phyloP scores from a whole-genome alignment of 2,888 invertebrate species.

The Chrysotoxum bicinctum region DNA sequence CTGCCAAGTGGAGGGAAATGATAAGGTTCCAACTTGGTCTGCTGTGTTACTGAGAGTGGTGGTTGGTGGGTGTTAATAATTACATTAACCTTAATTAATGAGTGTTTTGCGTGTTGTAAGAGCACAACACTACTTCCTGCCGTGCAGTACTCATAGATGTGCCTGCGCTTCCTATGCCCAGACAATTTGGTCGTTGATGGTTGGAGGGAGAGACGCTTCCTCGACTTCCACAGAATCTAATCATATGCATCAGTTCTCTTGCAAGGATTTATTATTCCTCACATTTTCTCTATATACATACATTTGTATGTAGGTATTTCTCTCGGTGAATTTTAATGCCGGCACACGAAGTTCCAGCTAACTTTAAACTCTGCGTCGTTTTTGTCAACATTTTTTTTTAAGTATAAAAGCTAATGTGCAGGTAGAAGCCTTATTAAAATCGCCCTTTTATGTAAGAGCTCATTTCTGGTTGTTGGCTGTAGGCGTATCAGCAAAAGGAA shows the following conservation, averaged over 20 bases:
- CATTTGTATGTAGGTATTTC: slow-evolving; percentile 5
- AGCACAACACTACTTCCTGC: slow-evolving; percentile 58
- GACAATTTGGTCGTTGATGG: slow-evolving; percentile 16
- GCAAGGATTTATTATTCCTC: slow-evolving; percentile 66
- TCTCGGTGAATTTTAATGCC: slow-evolving; percentile 57
- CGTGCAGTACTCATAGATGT: not conserved
- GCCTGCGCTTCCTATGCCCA: slow-evolving; percentile 26
- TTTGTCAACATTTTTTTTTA: slow-evolving; percentile 3
- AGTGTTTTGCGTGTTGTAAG: slow-evolving; percentile 70
- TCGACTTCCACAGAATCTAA: slow-evolving; percentile 45
- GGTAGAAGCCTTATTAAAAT: slow-evolving; percentile 57
- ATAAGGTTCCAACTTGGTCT: slow-evolving; percentile 49
- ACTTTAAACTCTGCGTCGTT: slow-evolving; percentile 25
- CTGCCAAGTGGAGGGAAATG: slow-evolving; percentile 44
- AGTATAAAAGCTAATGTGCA: slow-evolving; percentile 43
- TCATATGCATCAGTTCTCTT: slow-evolving; percentile 67
- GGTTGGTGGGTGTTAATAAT: slow-evolving; percentile 67
- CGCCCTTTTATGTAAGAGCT: slow-evolving; percentile 34
- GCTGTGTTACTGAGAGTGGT: not conserved
- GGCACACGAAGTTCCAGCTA: slow-evolving; percentile 44
- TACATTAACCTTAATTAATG: slow-evolving; percentile 72
- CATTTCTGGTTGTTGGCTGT: not conserved
- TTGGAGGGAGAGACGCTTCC: not conserved
- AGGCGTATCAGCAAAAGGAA: not conserved
- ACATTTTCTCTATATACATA: slow-evolving; percentile 29